Percentiles rank a stretch among this genome's conserved stretches.
phyloP scores from a whole-genome alignment of 2,888 invertebrate species.

The Gnatocerus cornutus region DNA sequence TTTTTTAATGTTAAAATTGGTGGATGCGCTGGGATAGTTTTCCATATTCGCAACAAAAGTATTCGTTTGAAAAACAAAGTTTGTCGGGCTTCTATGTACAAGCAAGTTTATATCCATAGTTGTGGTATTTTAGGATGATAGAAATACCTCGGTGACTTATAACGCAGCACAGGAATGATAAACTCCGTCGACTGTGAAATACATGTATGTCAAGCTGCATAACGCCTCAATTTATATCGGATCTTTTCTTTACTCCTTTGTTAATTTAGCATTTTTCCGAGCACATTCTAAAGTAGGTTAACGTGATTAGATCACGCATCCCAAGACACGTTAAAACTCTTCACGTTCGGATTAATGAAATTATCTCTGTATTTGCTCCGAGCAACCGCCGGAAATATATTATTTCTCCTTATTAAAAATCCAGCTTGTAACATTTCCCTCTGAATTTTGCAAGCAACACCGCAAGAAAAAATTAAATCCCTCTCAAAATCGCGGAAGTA shows the following conservation, averaged over 20 bases:
- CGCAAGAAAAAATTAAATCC: constrained; percentile 10
- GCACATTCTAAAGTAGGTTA: constrained; percentile 17
- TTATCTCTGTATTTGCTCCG: constrained; percentile 28
- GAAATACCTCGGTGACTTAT: neutral
- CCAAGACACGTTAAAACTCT: constrained; percentile 35
- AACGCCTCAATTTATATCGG: too few relatives aligned
- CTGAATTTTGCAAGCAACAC: constrained; percentile 5
- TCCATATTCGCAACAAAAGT: too few relatives aligned
- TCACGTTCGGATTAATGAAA: constrained; percentile 41
- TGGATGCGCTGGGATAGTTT: too few relatives aligned
- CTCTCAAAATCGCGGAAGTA: constrained; percentile 5
- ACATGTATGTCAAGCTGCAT: too few relatives aligned
- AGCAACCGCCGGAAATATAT: constrained; percentile 12
- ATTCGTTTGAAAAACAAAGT: too few relatives aligned
- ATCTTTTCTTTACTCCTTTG: too few relatives aligned
- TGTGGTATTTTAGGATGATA: constrained; percentile 4
- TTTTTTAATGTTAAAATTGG: too few relatives aligned
- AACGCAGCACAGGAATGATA: neutral
- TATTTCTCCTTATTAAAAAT: constrained; percentile 37
- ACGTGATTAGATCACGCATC: constrained; percentile 33
- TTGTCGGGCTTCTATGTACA: neutral
- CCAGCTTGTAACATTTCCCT: constrained; percentile 1
- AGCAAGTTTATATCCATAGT: neutral
- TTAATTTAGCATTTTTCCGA: neutral
- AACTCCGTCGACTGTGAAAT: neutral